These are phyloP conservation scores for Trachops cirrhosus DNA, from an alignment of 2,797 vertebrate species.

Conservation along the genomic window DNA sequence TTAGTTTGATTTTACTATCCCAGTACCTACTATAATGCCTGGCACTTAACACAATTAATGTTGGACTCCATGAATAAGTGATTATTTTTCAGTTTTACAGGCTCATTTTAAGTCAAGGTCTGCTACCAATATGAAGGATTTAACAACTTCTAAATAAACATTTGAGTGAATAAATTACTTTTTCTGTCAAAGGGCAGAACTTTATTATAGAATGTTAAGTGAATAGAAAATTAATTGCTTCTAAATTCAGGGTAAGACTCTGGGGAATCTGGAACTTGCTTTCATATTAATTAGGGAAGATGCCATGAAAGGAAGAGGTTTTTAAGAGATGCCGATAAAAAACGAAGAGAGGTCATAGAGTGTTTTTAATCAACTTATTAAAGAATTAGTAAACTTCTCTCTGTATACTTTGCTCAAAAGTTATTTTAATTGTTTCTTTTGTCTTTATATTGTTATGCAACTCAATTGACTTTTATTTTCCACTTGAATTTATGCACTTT, in stretches of 20 bases:
- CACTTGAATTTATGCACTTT: background rate
- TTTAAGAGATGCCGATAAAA: constrained; percentile 1
- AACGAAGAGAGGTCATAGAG: background rate
- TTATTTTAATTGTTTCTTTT: background rate
- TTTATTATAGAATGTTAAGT: constrained; percentile 60
- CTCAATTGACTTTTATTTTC: background rate
- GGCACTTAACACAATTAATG: background rate
- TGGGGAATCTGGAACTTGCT: constrained; percentile 44
- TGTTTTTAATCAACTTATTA: constrained; percentile 15
- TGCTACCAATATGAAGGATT: constrained; percentile 22
- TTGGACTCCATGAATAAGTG: background rate
- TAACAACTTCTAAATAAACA: constrained; percentile 42
- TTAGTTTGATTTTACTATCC: background rate
- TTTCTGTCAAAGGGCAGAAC: constrained; percentile 61
- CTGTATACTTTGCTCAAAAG: background rate
- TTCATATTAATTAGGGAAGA: constrained; percentile 59
- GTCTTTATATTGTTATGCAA: background rate
- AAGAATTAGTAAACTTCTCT: background rate
- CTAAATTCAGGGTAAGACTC: constrained; percentile 26
- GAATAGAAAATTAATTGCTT: constrained; percentile 66
- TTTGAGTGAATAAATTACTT: constrained; percentile 59
- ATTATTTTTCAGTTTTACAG: background rate
- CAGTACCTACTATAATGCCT: background rate
- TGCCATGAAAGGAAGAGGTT: background rate
- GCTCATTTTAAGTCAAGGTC: background rate